phyloP scores from a whole-genome alignment of 2,797 vertebrate species.

The Linurgus olivaceus region DNA sequence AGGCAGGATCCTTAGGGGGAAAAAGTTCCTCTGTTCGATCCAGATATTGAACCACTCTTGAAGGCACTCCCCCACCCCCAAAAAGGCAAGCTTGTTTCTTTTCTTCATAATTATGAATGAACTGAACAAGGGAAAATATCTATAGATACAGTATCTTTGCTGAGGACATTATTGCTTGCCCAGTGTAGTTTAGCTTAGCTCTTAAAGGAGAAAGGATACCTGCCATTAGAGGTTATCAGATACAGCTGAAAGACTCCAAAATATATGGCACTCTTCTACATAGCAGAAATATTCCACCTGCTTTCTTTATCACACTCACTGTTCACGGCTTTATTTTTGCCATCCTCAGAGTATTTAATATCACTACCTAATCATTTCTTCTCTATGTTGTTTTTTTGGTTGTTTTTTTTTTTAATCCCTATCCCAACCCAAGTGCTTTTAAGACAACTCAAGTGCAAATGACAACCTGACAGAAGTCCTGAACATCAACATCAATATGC shows the following conservation, averaged over 20 bases:
- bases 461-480: constrained; percentile 38
- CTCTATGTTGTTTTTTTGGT: not conserved
- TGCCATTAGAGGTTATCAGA: constrained; percentile 52
- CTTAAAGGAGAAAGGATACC: constrained; percentile 50
- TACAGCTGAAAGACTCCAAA: constrained; percentile 33
- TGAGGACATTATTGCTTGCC: constrained; percentile 47
- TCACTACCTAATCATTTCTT: not conserved
- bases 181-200: constrained; percentile 2
- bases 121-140: constrained; percentile 68
- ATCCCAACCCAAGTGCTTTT: constrained; percentile 29
- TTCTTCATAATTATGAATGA: constrained; percentile 81
- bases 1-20: constrained; percentile 82
- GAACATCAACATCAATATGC: not conserved
- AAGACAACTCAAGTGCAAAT: constrained; percentile 38
- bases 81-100: constrained; percentile 75
- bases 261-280: not conserved
- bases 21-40: constrained; percentile 84
- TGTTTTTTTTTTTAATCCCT: not conserved
- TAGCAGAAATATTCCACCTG: not conserved
- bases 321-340: not conserved
- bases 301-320: not conserved
- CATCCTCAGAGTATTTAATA: not conserved
- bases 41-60: constrained; percentile 81
- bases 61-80: constrained; percentile 42
- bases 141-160: constrained; percentile 53